Evolutionary conservation across 2,113 vertebrate genomes (phyloP).

Genomic region (Coptodon bakossiorum): DNA sequence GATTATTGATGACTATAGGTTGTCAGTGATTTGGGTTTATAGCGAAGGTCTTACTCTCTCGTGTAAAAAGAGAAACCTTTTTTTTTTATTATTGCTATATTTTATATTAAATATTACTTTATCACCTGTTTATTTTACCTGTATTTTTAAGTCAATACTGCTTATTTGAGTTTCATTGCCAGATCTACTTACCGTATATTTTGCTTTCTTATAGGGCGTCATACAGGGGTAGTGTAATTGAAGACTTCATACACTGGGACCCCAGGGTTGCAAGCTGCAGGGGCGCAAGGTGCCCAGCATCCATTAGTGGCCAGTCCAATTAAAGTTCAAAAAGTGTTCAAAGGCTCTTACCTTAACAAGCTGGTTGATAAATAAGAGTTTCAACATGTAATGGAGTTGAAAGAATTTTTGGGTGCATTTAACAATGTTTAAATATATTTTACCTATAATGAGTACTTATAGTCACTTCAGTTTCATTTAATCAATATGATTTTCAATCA

Average conservation of each 20-base stretch:
- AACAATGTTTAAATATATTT: background rate
- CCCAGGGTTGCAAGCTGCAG: background rate
- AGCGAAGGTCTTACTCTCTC: background rate
- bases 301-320: background rate
- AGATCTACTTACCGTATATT: background rate
- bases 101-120: background rate
- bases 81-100: background rate
- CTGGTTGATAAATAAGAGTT: background rate
- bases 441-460: background rate
- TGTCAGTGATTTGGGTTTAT: background rate
- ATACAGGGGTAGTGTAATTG: background rate
- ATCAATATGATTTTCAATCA: background rate
- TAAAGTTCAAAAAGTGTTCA: background rate
- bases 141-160: background rate
- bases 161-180: background rate
- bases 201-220: background rate
- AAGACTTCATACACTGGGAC: background rate
- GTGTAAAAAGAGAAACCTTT: background rate
- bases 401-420: background rate
- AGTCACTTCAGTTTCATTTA: background rate
- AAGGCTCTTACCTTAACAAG: background rate
- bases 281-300: background rate
- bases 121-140: background rate
- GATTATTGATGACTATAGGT: conserved; percentile 22
- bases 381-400: background rate